Base-by-base conservation (phyloP, 2,797 vertebrate genomes). In the Eutrigla gurnardus region DNA sequence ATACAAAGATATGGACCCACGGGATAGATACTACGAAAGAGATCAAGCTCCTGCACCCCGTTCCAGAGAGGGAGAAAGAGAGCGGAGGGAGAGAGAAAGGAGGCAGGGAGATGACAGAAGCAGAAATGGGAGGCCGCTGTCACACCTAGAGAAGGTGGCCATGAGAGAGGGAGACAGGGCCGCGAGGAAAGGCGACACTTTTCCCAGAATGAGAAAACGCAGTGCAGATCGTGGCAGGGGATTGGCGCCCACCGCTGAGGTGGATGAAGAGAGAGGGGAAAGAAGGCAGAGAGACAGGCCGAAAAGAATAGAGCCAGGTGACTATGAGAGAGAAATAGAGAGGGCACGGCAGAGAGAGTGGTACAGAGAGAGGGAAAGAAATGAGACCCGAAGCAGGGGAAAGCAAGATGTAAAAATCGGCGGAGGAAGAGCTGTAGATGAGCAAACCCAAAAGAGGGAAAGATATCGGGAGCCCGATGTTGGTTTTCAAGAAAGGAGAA, bases 121-220 rank as follows among this genome's bases (percentile, higher is more conserved):
- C 33, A 67, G 46, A 59, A 92, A 92, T 2, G 83, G 86, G 70
- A 90, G 84, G 43, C 58, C 35, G 0, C 11, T 79, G 40, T 91
- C 84, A 1, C 57, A 72, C 52, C 14, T 77, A 5, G 85, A 90
- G 64, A 77, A 25, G 13, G 73, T 59, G 15, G 9, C 36, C 7
- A 55, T 68, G 25, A 84, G 40, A 73, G 85, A 86, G 5, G 14
- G 25, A 46, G 87, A 89, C 35, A 81, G 80, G 12, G 75, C 60
- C 1, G 55, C 55, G 65, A 90, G 62, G 55, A 93, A 93, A 83
- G 91, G 93, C 0, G 93, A 91, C 63, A 95, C 94, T 5, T 94
- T 93, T 88, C 93, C 93, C 13, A 89, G 86, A 73, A 89, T 87
- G 63, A 80, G 62, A 72, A 92, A 79, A 59, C 50, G 10, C 66